Conservation (phyloP, 2,888 invertebrate species). For the Baronia brevicornis region DNA sequence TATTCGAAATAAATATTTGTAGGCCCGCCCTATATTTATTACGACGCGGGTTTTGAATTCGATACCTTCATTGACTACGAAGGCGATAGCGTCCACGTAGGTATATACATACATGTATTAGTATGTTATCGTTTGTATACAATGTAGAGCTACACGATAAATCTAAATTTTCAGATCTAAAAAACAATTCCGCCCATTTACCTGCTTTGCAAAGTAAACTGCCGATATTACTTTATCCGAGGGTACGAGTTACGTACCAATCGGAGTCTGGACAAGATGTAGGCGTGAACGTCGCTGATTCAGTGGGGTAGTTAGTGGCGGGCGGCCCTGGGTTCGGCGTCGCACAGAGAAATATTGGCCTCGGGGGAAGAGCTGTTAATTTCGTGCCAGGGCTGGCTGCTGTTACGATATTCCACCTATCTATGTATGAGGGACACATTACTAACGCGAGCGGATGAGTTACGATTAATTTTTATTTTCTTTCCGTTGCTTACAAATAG, state of each 20-base stretch:
- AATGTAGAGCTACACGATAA: too few relatives aligned
- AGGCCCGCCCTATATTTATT: too few relatives aligned
- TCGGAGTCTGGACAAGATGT: conserved; percentile 71
- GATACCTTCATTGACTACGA: too few relatives aligned
- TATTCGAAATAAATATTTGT: conserved; percentile 2
- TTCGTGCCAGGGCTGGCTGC: conserved; percentile 62
- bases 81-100: too few relatives aligned
- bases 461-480: too few relatives aligned
- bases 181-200: conserved; percentile 1
- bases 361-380: conserved; percentile 68
- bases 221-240: conserved; percentile 61
- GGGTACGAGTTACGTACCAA: conserved; percentile 62
- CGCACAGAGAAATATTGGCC: conserved; percentile 70
- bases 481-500: too few relatives aligned
- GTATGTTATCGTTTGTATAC: too few relatives aligned
- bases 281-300: conserved; percentile 74
- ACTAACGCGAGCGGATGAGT: conserved; percentile 19
- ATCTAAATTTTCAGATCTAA: too few relatives aligned
- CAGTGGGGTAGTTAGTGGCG: conserved; percentile 72
- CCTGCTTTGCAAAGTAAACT: conserved; percentile 19
- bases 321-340: conserved; percentile 69
- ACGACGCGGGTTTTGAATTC: too few relatives aligned
- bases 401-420: conserved; percentile 62
- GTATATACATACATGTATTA: too few relatives aligned
- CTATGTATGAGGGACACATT: conserved; percentile 22